Percentiles rank a stretch among this genome's conserved stretches.
These are phyloP conservation scores for Panagrolaimus sp. DNA, from an alignment of 1,140 invertebrate genomes.

Conservation along the genomic window DNA sequence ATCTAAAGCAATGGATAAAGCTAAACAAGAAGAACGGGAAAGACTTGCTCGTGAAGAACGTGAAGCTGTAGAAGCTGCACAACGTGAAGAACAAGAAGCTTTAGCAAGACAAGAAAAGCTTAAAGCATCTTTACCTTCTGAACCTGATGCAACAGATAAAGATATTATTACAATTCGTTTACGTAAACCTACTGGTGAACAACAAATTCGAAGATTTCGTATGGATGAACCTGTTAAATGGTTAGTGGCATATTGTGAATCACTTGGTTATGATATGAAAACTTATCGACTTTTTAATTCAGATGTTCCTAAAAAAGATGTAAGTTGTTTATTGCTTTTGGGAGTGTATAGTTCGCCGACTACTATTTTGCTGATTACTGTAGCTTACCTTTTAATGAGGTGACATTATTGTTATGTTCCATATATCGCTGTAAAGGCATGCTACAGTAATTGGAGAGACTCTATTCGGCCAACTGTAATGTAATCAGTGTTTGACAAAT, in stretches of 20 bases:
- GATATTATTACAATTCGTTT: constrained; percentile 32
- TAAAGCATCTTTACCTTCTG: constrained; percentile 26
- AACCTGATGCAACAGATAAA: constrained; percentile 23
- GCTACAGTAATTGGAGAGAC: too few species aligned
- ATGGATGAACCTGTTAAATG: constrained; percentile 24
- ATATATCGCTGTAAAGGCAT: too few species aligned
- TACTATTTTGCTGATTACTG: too few species aligned
- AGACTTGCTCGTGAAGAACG: constrained; percentile 23
- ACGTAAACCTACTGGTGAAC: constrained; percentile 31
- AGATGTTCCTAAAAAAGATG: constrained; percentile 37
- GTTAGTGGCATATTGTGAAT: constrained; percentile 12
- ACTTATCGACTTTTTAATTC: constrained; percentile 30
- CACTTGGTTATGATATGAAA: not conserved
- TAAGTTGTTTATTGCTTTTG: constrained; percentile 15
- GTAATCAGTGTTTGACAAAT: too few species aligned
- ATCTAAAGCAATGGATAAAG: constrained; percentile 30
- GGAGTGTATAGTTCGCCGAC: too few species aligned
- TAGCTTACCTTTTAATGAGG: too few species aligned
- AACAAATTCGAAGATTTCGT: constrained; percentile 35
- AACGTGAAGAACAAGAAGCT: constrained; percentile 15
- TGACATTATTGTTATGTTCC: too few species aligned
- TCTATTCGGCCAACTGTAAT: too few species aligned
- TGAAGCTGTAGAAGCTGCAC: constrained; percentile 15
- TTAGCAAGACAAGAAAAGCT: constrained; percentile 19
- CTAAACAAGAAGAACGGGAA: constrained; percentile 30